A percentile compares a stretch with the other conserved stretches of the same genome.
Evolutionary conservation across 1,140 invertebrate genomes (phyloP).

Genomic region (Babylonia areolata): DNA sequence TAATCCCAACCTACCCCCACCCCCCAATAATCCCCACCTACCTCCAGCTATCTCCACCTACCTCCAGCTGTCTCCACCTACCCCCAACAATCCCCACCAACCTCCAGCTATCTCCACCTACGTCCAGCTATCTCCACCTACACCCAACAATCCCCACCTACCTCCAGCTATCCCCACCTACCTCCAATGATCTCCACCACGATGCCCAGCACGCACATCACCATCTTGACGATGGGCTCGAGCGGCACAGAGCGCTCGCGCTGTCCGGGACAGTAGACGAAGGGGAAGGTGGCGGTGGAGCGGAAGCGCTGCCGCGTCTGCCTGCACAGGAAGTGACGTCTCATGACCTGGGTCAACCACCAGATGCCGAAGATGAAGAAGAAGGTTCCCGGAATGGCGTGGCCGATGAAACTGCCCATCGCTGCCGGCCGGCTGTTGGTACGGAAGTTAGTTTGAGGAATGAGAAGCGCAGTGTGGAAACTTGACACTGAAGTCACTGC

Average conservation of each 20-base stretch:
- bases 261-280: constrained; percentile 61
- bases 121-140: too few relatives aligned
- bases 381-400: constrained; percentile 77
- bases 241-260: constrained; percentile 58
- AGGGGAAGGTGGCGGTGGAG: constrained; percentile 69
- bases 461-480: too few relatives aligned
- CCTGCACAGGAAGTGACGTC: constrained; percentile 64
- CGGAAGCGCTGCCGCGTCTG: constrained; percentile 59
- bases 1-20: too few relatives aligned
- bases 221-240: constrained; percentile 74
- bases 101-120: too few relatives aligned
- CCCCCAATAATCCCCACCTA: too few relatives aligned
- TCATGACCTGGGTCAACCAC: constrained; percentile 75
- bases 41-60: too few relatives aligned
- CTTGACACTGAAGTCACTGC: too few relatives aligned
- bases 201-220: constrained; percentile 73
- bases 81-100: too few relatives aligned
- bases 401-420: constrained; percentile 77
- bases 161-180: background rate
- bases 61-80: too few relatives aligned
- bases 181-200: constrained; percentile 58
- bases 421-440: too few relatives aligned
- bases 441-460: too few relatives aligned
- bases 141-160: background rate
- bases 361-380: constrained; percentile 76